Evolutionary conservation across 2,113 vertebrate genomes (phyloP), one percentile per base, ranked within the genome.

Genomic region (Boleophthalmus pectinirostris): DNA sequence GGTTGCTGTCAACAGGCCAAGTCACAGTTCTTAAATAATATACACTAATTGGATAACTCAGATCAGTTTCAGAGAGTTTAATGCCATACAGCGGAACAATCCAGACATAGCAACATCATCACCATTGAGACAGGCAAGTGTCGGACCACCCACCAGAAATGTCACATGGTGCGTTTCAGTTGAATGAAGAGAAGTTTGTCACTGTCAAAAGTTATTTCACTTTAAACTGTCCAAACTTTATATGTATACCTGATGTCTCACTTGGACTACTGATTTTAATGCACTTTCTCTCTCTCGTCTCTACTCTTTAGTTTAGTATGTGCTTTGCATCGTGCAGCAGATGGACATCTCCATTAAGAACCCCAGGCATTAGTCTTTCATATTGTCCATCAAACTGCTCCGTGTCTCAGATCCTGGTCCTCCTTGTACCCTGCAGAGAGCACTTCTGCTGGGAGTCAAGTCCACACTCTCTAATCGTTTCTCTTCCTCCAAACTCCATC

Each of bases 341-440:
- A 88, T 87, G 86, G 86, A 88, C 81, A 79, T 85, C 84, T 88
- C 73, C 78, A 84, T 89, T 83, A 86, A 68, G 57, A 82, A 65
- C 72, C 81, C 65, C 79, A 81, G 71, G 67, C 66, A 72, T 33
- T 69, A 63, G 84, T 87, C 86, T 54, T 73, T 85, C 86, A 81
- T 43, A 64, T 77, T 90, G 86, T 86, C 89, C 46, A 83, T 92
- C 87, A 92, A 86, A 75, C 75, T 76, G 47, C 65, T 68, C 57
- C 65, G 79, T 75, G 58, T 35, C 80, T 86, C 80, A 84, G 76
- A 84, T 88, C 81, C 82, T 21, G 18, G 72, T 78, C 53, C 78
- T 82, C 80, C 72, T 43, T 2, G 65, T 47, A 67, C 79, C 78
- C 85, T 54, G 77, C 78, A 69, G 81, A 46, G 82, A 84, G 38